Conservation (phyloP, 2,113 vertebrate genomes). For the Podocnemis expansa region DNA sequence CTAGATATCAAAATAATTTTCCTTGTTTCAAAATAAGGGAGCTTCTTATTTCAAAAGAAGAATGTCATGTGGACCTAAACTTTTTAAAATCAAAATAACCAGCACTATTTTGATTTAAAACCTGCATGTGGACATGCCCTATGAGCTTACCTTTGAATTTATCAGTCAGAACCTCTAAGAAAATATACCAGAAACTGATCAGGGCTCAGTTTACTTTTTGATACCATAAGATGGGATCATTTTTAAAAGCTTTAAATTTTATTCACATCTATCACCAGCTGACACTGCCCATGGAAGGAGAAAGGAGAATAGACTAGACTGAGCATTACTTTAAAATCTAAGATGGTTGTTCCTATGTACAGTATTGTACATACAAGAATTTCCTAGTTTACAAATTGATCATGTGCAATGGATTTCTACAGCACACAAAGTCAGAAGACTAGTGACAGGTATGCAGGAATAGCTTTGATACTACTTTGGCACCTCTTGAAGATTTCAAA, state of each 20-base stretch:
- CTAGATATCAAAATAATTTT: no score
- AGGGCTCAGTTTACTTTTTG: not conserved
- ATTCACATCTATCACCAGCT: fast-evolving
- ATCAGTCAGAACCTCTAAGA: not conserved
- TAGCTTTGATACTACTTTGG: not conserved
- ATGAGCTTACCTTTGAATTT: not conserved
- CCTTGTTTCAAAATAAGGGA: no score
- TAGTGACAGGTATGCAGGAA: not conserved
- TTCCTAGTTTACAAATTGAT: not conserved
- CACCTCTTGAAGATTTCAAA: not conserved
- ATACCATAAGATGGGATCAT: not conserved
- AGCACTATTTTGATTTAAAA: no score
- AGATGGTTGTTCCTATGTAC: not conserved
- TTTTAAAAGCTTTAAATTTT: not conserved
- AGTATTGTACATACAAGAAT: not conserved
- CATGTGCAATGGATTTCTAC: not conserved
- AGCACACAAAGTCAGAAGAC: fast-evolving
- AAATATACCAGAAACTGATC: not conserved
- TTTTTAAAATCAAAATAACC: no score
- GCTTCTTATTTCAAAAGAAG: no score
- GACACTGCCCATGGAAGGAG: not conserved
- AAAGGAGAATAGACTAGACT: not conserved
- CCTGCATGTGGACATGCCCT: no score
- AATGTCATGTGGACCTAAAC: no score
- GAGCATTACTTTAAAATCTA: not conserved